These are phyloP conservation scores for Bibio marci DNA, from an alignment of 2,888 invertebrate species.

Conservation along the genomic window DNA sequence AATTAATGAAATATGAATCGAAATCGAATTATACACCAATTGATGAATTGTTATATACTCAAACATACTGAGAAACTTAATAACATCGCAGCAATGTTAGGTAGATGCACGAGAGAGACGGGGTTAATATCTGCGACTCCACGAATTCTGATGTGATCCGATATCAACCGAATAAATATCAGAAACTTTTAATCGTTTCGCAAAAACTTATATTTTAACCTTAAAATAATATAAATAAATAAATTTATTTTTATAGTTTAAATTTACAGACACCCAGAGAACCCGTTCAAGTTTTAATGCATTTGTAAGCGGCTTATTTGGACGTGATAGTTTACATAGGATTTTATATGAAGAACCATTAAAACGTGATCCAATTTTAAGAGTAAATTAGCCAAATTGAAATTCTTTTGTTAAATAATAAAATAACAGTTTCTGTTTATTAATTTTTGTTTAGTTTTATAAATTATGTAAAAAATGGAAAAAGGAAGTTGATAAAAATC, in stretches of 20 bases:
- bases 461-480: constrained; percentile 57
- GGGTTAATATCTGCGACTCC: too few relatives aligned
- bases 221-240: too few relatives aligned
- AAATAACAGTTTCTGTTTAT: not conserved
- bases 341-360: constrained; percentile 47
- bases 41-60: too few relatives aligned
- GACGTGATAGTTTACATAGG: constrained; percentile 37
- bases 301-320: constrained; percentile 62
- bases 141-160: too few relatives aligned
- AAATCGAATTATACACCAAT: too few relatives aligned
- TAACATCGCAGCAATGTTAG: too few relatives aligned
- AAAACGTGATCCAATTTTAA: constrained; percentile 44
- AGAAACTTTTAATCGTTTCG: too few relatives aligned
- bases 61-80: too few relatives aligned
- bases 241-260: constrained; percentile 37
- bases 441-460: constrained; percentile 48
- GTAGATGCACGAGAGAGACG: too few relatives aligned
- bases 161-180: too few relatives aligned
- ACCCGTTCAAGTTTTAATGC: constrained; percentile 55
- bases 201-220: too few relatives aligned
- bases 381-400: constrained; percentile 35
- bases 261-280: constrained; percentile 59
- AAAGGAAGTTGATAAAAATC: constrained; percentile 49
- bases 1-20: too few relatives aligned
- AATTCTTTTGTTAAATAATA: not conserved